Evolutionary conservation across 2,113 vertebrate species (phyloP).

Genomic region (Geococcyx californianus): DNA sequence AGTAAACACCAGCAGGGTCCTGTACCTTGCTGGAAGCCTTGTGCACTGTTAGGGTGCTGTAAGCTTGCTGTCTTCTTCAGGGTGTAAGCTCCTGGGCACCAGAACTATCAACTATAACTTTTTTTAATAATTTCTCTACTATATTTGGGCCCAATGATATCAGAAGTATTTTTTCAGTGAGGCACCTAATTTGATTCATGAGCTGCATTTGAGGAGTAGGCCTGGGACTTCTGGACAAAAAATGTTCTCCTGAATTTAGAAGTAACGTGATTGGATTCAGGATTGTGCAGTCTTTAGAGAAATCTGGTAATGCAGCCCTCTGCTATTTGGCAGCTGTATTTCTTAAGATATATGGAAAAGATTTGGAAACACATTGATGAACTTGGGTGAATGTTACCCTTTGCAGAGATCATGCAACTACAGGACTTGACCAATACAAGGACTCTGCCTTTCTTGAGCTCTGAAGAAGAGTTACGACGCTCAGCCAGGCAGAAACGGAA

Average conservation of each 20-base stretch:
- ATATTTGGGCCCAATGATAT: background rate
- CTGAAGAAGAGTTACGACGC: background rate
- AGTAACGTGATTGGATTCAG: background rate
- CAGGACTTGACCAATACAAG: constrained; percentile 44
- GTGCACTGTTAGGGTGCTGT: background rate
- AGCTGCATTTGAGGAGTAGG: background rate
- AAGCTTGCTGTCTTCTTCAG: background rate
- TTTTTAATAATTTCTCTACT: background rate
- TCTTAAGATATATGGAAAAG: background rate
- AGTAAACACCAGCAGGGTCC: background rate
- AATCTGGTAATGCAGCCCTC: background rate
- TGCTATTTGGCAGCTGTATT: background rate
- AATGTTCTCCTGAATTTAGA: background rate
- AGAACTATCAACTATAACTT: background rate
- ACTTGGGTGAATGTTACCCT: background rate
- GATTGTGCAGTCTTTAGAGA: background rate
- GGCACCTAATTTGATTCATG: background rate
- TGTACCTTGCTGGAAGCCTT: background rate
- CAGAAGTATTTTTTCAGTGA: background rate
- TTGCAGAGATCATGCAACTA: constrained; percentile 45
- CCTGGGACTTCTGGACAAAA: background rate
- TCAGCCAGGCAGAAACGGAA: background rate
- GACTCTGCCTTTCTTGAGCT: background rate
- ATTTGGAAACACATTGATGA: background rate
- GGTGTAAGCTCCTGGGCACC: background rate